Conservation (phyloP, 2,888 invertebrate genomes). For the Agonopterix heracliana region DNA sequence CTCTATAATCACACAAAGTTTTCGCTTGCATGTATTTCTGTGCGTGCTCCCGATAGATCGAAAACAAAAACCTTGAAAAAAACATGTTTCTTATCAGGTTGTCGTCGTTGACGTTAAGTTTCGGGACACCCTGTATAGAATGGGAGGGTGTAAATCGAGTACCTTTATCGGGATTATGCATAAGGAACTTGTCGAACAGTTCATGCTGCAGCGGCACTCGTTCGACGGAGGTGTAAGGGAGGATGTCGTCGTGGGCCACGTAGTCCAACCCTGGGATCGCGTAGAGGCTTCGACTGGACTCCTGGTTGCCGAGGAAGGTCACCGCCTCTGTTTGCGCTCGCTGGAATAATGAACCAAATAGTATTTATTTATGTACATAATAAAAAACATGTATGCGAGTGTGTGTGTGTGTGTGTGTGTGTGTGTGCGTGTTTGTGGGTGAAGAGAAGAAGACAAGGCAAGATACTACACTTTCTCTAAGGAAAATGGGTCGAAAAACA, state of each 20-base stretch:
- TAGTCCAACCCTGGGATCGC: constrained; percentile 98
- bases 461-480: too few species aligned
- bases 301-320: constrained; percentile 97
- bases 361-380: neutral
- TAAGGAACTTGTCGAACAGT: constrained; percentile 96
- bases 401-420: neutral
- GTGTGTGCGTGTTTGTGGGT: too few species aligned
- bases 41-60: too few species aligned
- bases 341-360: constrained; percentile 61
- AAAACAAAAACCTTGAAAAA: too few species aligned
- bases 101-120: too few species aligned
- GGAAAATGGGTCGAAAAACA: too few species aligned
- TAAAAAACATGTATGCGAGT: neutral
- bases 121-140: too few species aligned
- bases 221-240: constrained; percentile 94
- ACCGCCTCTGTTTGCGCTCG: constrained; percentile 99
- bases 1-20: too few species aligned
- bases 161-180: constrained; percentile 86
- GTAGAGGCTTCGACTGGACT: constrained; percentile 94
- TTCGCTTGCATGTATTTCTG: too few species aligned
- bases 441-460: too few species aligned
- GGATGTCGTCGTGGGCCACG: constrained; percentile 97
- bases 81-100: too few species aligned
- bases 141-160: neutral
- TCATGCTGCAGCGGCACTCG: constrained; percentile 95